phyloP scores from a whole-genome alignment of 2,888 invertebrate genomes.

The Amblyjoppa proteus region DNA sequence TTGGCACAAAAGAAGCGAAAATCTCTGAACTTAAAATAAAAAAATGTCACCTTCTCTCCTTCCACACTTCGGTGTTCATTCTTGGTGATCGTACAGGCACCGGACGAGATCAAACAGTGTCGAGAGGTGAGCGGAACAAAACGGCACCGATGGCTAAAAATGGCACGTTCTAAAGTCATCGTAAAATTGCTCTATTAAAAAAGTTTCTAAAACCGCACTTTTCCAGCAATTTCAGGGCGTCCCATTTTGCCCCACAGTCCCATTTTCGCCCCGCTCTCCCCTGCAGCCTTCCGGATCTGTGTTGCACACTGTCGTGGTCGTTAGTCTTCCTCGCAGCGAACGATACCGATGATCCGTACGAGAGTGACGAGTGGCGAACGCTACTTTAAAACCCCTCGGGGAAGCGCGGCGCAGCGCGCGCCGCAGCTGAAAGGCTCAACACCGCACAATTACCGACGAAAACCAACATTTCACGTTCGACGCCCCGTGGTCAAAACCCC shows the following conservation, averaged over 20 bases:
- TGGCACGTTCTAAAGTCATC: no score
- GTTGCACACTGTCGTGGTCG: slow-evolving; percentile 53
- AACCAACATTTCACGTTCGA: slow-evolving; percentile 61
- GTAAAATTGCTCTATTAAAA: no score
- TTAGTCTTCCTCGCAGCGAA: slow-evolving; percentile 57
- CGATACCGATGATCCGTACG: slow-evolving; percentile 14
- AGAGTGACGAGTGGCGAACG: slow-evolving; percentile 54
- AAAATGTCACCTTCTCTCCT: no score
- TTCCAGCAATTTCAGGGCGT: neutral
- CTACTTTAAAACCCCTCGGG: slow-evolving; percentile 51
- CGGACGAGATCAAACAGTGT: no score
- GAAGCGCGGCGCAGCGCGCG: slow-evolving; percentile 30
- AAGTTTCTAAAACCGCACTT: no score
- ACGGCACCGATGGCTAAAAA: no score
- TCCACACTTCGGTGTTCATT: no score
- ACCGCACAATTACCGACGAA: slow-evolving; percentile 65
- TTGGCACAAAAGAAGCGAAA: no score
- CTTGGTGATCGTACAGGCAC: no score
- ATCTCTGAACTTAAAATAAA: no score
- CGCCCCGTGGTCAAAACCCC: slow-evolving; percentile 61
- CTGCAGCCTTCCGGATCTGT: slow-evolving; percentile 20
- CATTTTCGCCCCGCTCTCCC: slow-evolving; percentile 5
- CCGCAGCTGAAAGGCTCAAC: slow-evolving; percentile 58
- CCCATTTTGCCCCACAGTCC: slow-evolving; percentile 23
- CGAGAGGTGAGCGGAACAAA: no score